Conservation (phyloP, 2,797 vertebrate genomes). For the Microhierax caerulescens region DNA sequence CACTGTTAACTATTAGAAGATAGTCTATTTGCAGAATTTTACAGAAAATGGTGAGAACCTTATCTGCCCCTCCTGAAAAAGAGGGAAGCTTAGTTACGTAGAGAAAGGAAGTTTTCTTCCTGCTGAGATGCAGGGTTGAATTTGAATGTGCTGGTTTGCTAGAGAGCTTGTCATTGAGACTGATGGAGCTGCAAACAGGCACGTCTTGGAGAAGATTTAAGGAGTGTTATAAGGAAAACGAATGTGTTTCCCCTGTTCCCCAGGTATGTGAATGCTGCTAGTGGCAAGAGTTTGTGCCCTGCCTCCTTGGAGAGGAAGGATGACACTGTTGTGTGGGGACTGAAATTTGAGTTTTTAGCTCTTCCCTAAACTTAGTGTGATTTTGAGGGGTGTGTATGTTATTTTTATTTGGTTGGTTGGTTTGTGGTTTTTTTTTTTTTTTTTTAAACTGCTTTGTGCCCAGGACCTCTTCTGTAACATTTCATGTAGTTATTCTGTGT, state of each 20-base stretch:
- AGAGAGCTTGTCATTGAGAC: not conserved
- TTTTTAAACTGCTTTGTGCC: not conserved
- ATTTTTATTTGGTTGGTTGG: not conserved
- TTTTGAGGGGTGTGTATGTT: not conserved
- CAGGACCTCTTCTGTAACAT: not conserved
- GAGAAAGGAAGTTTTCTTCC: not conserved
- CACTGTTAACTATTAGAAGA: not conserved
- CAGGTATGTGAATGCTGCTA: not conserved
- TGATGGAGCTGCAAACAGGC: not conserved
- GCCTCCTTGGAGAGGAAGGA: not conserved
- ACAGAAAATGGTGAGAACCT: not conserved
- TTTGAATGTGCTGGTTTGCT: conserved; percentile 18
- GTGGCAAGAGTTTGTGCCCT: not conserved
- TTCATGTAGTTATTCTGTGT: not conserved
- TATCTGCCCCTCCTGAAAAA: not conserved
- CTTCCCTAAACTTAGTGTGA: not conserved
- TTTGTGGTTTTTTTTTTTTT: too few relatives aligned
- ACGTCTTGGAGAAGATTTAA: not conserved
- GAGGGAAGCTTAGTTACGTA: not conserved
- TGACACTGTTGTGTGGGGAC: not conserved
- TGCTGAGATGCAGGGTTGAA: not conserved
- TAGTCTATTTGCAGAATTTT: not conserved
- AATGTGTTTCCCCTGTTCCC: not conserved
- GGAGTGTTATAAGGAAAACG: not conserved
- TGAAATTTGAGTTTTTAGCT: not conserved